Base-by-base conservation (phyloP, 2,888 invertebrate genomes). In the Hydraecia micacea region DNA sequence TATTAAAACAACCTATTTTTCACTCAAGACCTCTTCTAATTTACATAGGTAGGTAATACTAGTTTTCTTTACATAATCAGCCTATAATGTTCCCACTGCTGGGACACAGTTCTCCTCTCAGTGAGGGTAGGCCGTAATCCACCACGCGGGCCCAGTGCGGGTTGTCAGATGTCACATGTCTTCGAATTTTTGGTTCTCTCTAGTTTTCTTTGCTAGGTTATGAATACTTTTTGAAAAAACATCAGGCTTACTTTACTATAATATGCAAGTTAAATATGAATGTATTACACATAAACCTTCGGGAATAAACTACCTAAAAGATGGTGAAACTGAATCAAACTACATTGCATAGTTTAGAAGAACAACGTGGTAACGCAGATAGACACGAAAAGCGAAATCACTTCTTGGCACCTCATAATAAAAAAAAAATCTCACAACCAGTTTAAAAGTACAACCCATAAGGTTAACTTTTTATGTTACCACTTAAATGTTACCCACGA, bases 401-500 rank as follows among this genome's bases (percentile, higher is more conserved):
- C 55, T 36, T 36, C 18, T 25, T 1, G 8, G 13, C 21, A 21
- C 36, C 18, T 46, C 28, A 58, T 67, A 49, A 18, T 32, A 55
- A 28, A 13, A 73, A 25, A 21, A 36, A 36, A 60, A 49, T 77
- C 11, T 32, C 25, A 15, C 21, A 21, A 49, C 32, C 5, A 80
- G 4, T 36, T 80, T 55, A 28, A 13, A 46, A 80, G 32, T 58
- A 55, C 13, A 80, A 71, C 36, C 1, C 7, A 0, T 52, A 13
- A 55, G 7, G 25, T 36, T 15, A 65, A 81, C 39, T 65, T 74
- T 58, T 15, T 3, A 49, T 49, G 55, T 81, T 32, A 49, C 46
- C 21, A 81, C 36, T 73, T 63, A 39, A 78, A 78, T 80, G 28
- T 73, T 58, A 52, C n/a, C 21, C 13, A 18, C 63, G 25, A 58